A percentile compares a stretch with the other conserved stretches of the same genome.
Conservation (phyloP, 2,888 invertebrate genomes). For the Buathra laborator region DNA sequence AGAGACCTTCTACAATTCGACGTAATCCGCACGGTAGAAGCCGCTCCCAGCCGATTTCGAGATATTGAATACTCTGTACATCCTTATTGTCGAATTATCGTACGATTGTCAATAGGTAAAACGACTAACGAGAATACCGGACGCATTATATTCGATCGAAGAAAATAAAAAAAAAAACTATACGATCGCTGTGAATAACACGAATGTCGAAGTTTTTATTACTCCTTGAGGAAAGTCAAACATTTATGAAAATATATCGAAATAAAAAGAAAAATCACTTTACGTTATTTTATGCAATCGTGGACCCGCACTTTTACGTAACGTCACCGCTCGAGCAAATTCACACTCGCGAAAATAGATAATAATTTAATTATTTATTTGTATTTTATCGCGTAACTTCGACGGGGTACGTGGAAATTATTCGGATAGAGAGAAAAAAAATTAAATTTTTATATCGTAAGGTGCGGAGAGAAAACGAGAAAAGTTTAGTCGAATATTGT, state of each 20-base stretch:
- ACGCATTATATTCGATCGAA: neutral
- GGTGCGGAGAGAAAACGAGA: neutral
- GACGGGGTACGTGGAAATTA: constrained; percentile 1
- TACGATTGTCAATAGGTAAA: neutral
- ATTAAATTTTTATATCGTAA: neutral
- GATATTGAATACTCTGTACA: constrained; percentile 70
- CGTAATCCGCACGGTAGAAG: constrained; percentile 73
- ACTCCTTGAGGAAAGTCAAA: neutral
- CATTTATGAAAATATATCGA: neutral
- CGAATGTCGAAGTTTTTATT: neutral
- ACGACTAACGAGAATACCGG: neutral
- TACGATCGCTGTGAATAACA: neutral
- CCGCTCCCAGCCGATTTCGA: constrained; percentile 73
- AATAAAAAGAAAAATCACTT: neutral
- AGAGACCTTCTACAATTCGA: constrained; percentile 48
- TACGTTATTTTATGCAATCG: constrained; percentile 22
- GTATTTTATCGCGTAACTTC: neutral
- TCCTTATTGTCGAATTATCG: constrained; percentile 53
- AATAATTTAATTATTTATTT: neutral
- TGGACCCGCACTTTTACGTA: constrained; percentile 54
- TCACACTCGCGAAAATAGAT: constrained; percentile 27
- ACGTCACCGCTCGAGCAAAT: constrained; percentile 19
- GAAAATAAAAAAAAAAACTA: neutral
- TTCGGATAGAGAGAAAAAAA: neutral
- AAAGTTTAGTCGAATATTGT: constrained; percentile 10